Percentiles rank a stretch among this genome's conserved stretches.
Conservation (phyloP, 2,888 invertebrate genomes). For the Hydropsyche betteni region DNA sequence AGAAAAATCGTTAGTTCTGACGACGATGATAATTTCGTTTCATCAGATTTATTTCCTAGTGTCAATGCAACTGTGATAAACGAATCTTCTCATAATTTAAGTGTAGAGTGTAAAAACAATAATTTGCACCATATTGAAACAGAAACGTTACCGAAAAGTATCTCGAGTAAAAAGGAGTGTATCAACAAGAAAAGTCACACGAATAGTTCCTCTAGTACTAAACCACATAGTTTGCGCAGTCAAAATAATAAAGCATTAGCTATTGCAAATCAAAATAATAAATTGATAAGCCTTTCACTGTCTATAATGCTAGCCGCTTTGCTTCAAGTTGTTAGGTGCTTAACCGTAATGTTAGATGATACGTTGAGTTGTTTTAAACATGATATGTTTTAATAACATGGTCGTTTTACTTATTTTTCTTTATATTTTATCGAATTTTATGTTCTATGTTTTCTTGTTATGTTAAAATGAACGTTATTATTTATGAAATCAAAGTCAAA, state of each 20-base stretch:
- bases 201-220: conserved; percentile 32
- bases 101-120: conserved; percentile 5
- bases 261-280: conserved; percentile 55
- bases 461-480: neutral
- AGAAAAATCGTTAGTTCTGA: neutral
- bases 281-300: conserved; percentile 68
- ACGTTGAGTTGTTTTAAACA: conserved; percentile 57
- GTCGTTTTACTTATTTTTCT: conserved; percentile 24
- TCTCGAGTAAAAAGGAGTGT: neutral
- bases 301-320: conserved; percentile 70
- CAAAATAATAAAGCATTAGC: conserved; percentile 40
- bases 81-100: conserved; percentile 8
- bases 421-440: neutral
- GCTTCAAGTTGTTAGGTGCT: conserved; percentile 70
- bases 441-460: neutral
- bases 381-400: conserved; percentile 52
- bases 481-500: too few relatives aligned
- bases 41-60: neutral
- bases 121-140: conserved; percentile 6
- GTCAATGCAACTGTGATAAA: conserved; percentile 30
- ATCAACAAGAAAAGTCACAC: neutral
- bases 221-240: conserved; percentile 20
- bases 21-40: neutral
- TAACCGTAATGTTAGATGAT: conserved; percentile 70
- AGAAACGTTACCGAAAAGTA: neutral